Evolutionary conservation across 2,888 invertebrate species (phyloP).

Genomic region (Drosophila testacea): DNA sequence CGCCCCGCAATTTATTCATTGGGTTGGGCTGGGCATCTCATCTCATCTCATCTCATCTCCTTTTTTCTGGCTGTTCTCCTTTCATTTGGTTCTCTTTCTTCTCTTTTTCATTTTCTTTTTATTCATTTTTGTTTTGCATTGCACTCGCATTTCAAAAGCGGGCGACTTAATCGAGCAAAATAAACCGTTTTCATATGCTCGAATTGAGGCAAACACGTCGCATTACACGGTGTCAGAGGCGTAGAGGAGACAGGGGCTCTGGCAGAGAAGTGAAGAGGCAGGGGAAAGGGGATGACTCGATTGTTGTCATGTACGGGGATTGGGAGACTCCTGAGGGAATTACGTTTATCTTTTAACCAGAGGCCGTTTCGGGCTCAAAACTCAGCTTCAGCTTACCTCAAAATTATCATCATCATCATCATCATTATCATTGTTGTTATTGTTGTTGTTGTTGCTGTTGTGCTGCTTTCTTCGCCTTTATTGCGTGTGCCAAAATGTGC

Average conservation of each 20-base stretch:
- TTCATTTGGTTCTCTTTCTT: slow-evolving; percentile 14
- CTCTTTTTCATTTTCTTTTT: slow-evolving; percentile 15
- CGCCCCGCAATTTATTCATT: slow-evolving; percentile 41
- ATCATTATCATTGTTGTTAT: slow-evolving; percentile 12
- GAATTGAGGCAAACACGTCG: slow-evolving; percentile 80
- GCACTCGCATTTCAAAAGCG: slow-evolving; percentile 71
- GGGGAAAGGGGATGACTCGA: slow-evolving; percentile 12
- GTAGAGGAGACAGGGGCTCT: background rate
- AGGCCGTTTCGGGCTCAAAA: slow-evolving; percentile 26
- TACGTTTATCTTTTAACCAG: slow-evolving; percentile 39
- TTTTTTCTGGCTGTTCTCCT: background rate
- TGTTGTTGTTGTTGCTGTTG: slow-evolving; percentile 20
- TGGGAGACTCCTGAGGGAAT: slow-evolving; percentile 65
- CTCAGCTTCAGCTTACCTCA: slow-evolving; percentile 37
- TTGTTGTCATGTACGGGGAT: slow-evolving; percentile 56
- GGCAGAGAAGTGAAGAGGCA: background rate
- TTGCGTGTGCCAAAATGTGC: slow-evolving; percentile 65
- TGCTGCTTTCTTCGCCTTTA: slow-evolving; percentile 49
- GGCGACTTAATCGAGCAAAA: slow-evolving; percentile 84
- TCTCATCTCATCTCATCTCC: background rate
- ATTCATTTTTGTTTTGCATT: slow-evolving; percentile 25
- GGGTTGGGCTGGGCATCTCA: slow-evolving; percentile 27
- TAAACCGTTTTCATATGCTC: slow-evolving; percentile 83
- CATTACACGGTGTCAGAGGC: slow-evolving; percentile 65
- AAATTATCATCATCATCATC: slow-evolving; percentile 22